Evolutionary conservation across 2,797 vertebrate genomes (phyloP).

Genomic region (Hephaestus fuliginosus): DNA sequence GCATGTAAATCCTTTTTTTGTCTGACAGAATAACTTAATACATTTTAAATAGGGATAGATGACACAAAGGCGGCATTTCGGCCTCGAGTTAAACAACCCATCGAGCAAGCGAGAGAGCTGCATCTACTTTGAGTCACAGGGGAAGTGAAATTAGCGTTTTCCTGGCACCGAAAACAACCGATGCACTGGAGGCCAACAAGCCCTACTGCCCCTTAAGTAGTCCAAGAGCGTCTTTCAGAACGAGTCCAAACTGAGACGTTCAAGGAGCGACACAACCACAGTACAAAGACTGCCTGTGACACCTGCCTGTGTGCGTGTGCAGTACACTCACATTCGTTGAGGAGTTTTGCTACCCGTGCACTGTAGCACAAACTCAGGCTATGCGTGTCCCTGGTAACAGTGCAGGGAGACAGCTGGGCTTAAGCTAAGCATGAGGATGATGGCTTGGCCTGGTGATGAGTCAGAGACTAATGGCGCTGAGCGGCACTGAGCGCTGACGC

Average conservation of each 20-base stretch:
- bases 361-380: constrained; percentile 22
- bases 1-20: background rate
- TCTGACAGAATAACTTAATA: constrained; percentile 11
- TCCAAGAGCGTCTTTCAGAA: background rate
- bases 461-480: constrained; percentile 58
- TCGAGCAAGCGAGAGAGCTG: constrained; percentile 13
- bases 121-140: constrained; percentile 42
- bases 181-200: constrained; percentile 15
- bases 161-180: constrained; percentile 21
- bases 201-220: constrained; percentile 6
- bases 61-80: constrained; percentile 4
- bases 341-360: background rate
- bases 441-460: constrained; percentile 62
- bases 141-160: constrained; percentile 57
- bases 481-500: constrained; percentile 25
- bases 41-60: background rate
- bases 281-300: constrained; percentile 4
- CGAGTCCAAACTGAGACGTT: background rate
- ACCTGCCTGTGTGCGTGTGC: background rate
- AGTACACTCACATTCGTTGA: constrained; percentile 1
- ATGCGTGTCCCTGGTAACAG: constrained; percentile 48
- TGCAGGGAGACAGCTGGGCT: constrained; percentile 46
- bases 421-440: constrained; percentile 55
- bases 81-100: constrained; percentile 1
- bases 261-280: background rate